phyloP scores from a whole-genome alignment of 2,113 vertebrate species.

The Crotalus horridus region DNA sequence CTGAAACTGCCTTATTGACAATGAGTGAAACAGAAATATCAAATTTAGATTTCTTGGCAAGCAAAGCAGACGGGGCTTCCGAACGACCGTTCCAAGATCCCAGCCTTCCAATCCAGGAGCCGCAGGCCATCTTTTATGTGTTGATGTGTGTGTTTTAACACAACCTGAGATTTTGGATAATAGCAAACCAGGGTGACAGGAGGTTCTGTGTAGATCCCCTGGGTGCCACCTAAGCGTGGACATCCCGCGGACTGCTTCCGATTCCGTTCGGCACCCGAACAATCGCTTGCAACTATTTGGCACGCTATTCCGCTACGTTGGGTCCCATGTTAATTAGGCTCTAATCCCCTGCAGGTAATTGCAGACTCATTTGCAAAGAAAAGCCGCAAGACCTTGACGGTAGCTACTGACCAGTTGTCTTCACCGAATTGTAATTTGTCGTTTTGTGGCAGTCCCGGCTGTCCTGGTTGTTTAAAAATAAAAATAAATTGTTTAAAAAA shows the following conservation, averaged over 20 bases:
- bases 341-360: constrained; percentile 70
- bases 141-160: too few relatives aligned
- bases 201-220: too few relatives aligned
- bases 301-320: constrained; percentile 59
- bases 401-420: constrained; percentile 58
- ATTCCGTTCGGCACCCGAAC: constrained; percentile 41
- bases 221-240: constrained; percentile 32
- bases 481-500: too few relatives aligned
- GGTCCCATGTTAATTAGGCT: constrained; percentile 69
- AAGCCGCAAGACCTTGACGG: constrained; percentile 61
- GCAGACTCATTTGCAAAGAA: constrained; percentile 65
- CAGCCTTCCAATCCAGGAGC: neutral
- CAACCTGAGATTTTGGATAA: neutral
- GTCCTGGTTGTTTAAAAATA: too few relatives aligned
- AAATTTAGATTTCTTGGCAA: neutral
- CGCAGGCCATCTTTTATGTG: too few relatives aligned
- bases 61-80: neutral
- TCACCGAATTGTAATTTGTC: constrained; percentile 53
- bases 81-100: neutral
- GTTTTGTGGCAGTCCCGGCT: constrained; percentile 33
- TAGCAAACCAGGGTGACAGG: too few relatives aligned
- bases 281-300: constrained; percentile 57
- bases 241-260: constrained; percentile 39
- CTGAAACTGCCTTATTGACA: neutral
- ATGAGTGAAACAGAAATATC: constrained; percentile 3